These are phyloP conservation scores for Sepiola atlantica DNA, from an alignment of 2,888 invertebrate genomes.

Conservation along the genomic window DNA sequence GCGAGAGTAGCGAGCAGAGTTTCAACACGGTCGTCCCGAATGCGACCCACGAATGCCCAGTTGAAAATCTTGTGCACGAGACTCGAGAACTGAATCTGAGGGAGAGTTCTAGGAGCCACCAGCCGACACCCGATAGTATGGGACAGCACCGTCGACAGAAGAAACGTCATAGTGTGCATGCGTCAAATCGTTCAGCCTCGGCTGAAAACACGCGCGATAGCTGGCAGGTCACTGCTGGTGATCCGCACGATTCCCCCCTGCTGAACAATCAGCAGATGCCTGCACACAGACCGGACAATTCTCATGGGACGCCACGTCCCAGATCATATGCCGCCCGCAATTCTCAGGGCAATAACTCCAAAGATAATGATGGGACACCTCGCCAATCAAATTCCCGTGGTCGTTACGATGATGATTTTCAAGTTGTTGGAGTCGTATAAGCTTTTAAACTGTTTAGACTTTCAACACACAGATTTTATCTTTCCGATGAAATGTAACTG, in stretches of 20 bases:
- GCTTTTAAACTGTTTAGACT: too few species aligned
- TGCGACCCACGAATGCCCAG: slow-evolving; percentile 20
- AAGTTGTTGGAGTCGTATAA: slow-evolving; percentile 66
- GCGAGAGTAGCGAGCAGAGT: slow-evolving; percentile 62
- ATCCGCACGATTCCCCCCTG: slow-evolving; percentile 52
- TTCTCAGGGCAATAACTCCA: slow-evolving; percentile 46
- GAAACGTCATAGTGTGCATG: slow-evolving; percentile 45
- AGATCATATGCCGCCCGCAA: slow-evolving; percentile 51
- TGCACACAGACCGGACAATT: slow-evolving; percentile 49
- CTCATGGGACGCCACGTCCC: slow-evolving; percentile 42
- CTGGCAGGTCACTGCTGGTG: not conserved
- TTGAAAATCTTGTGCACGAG: slow-evolving; percentile 55
- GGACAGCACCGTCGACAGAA: not conserved
- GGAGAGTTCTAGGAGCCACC: slow-evolving; percentile 53
- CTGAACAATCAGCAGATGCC: slow-evolving; percentile 61
- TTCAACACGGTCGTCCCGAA: slow-evolving; percentile 60
- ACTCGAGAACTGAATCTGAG: slow-evolving; percentile 58
- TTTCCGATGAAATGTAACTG: not conserved
- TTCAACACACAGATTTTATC: not conserved
- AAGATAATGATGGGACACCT: slow-evolving; percentile 52
- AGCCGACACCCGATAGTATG: not conserved
- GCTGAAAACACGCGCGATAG: not conserved
- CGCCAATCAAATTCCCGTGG: slow-evolving; percentile 58
- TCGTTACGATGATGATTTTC: slow-evolving; percentile 64
- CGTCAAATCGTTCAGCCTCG: slow-evolving; percentile 24